A percentile compares a stretch with the other conserved stretches of the same genome.
phyloP scores from a whole-genome alignment of 1,140 invertebrate genomes.

The Drosophila guanche region DNA sequence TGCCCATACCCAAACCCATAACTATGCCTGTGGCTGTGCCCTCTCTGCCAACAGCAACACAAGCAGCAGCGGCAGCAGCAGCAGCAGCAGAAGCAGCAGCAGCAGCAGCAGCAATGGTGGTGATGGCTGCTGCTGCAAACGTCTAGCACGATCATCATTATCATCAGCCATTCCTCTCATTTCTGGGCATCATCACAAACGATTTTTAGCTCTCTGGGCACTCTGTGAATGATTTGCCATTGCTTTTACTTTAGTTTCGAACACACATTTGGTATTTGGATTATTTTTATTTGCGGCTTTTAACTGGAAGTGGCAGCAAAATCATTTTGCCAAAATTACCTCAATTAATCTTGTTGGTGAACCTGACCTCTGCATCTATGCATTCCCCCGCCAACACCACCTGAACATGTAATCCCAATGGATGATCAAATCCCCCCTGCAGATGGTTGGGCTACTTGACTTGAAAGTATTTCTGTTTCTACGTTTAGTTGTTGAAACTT shows the following conservation, averaged over 20 bases:
- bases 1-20: slow-evolving; percentile 26
- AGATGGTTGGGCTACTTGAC: slow-evolving; percentile 61
- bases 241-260: slow-evolving; percentile 58
- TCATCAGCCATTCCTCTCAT: slow-evolving; percentile 22
- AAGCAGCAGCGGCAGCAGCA: too few species aligned
- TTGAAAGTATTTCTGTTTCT: slow-evolving; percentile 42
- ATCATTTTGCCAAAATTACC: slow-evolving; percentile 48
- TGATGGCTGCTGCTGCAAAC: slow-evolving; percentile 39
- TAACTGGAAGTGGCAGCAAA: slow-evolving; percentile 44
- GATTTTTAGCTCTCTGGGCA: neutral
- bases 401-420: neutral
- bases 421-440: slow-evolving; percentile 3
- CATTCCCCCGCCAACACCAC: too few species aligned
- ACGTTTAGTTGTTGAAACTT: too few species aligned
- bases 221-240: slow-evolving; percentile 43
- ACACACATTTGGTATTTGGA: slow-evolving; percentile 53
- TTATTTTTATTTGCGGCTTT: slow-evolving; percentile 58
- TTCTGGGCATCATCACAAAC: neutral
- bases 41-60: slow-evolving; percentile 30
- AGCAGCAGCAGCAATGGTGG: slow-evolving; percentile 10
- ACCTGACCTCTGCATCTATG: slow-evolving; percentile 1
- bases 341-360: slow-evolving; percentile 61
- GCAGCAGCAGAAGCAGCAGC: slow-evolving; percentile 14
- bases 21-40: slow-evolving; percentile 24
- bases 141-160: slow-evolving; percentile 4